Evolutionary conservation across 2,797 vertebrate species (phyloP), one percentile per base, ranked within the genome.

Genomic region (Meda fulgida): DNA sequence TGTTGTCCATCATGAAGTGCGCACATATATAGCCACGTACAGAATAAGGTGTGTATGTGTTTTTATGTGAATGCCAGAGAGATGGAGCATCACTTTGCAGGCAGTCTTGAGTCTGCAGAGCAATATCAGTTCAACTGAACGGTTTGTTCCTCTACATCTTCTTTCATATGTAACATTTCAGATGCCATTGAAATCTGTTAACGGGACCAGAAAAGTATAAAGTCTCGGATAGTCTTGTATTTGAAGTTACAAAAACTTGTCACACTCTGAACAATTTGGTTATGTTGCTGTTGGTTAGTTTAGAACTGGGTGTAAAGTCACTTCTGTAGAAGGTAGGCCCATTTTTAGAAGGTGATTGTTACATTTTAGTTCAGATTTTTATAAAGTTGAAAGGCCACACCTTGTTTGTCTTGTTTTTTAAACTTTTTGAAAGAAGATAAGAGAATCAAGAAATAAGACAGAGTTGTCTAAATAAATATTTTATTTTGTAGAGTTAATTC

Each of bases 1-100:
- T 81, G 26, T 72, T 82, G 58, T 63, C 51, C 34, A 19, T 81
- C 38, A 81, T 60, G 26, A 78, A 63, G 36, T 46, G 58, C 19
- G 6, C 38, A 46, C 5, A 77, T 71, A 11, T 63, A 78, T 11
- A 58, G 18, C 5, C 73, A 60, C 11, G 14, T 60, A 23, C 80
- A 72, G 36, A 81, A 10, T 43, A 23, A 40, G 5, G 14, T 46
- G 55, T 43, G 19, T 40, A 23, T 67, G 65, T 69, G 31, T 18
- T 10, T 69, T 9, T 46, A 65, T 65, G 53, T 29, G 76, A 60
- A 43, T 13, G 40, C 3, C n/a, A 66, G 77, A 79, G 77, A 46
- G 73, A 76, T 3, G 5, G 75, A 38, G 31, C 51, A 18, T 58
- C 51, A 5, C 51, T 40, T 77, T 65, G 55, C n/a, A 29, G 29